A percentile compares a stretch with the other conserved stretches of the same genome.
These are phyloP conservation scores for Idaea biselata DNA, from an alignment of 2,888 invertebrate species.

Conservation along the genomic window DNA sequence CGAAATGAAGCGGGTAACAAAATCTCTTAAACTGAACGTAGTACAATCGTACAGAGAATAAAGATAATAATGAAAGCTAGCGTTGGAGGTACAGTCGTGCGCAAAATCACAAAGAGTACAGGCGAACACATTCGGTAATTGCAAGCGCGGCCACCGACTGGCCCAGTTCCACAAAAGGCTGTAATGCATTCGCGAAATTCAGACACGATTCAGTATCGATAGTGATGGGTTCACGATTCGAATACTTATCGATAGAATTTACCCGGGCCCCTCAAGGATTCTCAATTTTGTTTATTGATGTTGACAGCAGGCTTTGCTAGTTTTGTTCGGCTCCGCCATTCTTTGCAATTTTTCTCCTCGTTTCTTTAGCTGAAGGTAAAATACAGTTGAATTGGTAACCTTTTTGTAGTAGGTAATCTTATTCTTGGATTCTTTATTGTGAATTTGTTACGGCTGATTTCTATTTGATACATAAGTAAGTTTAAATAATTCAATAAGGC, in stretches of 20 bases:
- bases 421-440: conserved; percentile 20
- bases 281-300: conserved; percentile 28
- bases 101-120: conserved; percentile 49
- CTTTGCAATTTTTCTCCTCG: background rate
- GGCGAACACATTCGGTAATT: conserved; percentile 48
- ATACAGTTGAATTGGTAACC: background rate
- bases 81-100: conserved; percentile 32
- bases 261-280: conserved; percentile 28
- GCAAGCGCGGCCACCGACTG: conserved; percentile 42
- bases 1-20: conserved; percentile 33
- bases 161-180: conserved; percentile 47
- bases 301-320: conserved; percentile 26
- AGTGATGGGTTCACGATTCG: conserved; percentile 34
- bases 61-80: conserved; percentile 22
- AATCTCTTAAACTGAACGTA: conserved; percentile 37
- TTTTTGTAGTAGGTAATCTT: background rate
- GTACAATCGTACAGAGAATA: conserved; percentile 34
- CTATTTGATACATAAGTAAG: conserved; percentile 17
- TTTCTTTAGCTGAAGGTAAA: background rate
- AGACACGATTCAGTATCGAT: conserved; percentile 37
- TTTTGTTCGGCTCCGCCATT: conserved; percentile 2
- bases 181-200: conserved; percentile 53
- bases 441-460: background rate
- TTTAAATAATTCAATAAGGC: conserved; percentile 19
- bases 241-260: conserved; percentile 36